These are phyloP conservation scores for Cassiopea xamachana DNA, from an alignment of 30 jellyfish, hydroid and myxozoan species.

Conservation along the genomic window DNA sequence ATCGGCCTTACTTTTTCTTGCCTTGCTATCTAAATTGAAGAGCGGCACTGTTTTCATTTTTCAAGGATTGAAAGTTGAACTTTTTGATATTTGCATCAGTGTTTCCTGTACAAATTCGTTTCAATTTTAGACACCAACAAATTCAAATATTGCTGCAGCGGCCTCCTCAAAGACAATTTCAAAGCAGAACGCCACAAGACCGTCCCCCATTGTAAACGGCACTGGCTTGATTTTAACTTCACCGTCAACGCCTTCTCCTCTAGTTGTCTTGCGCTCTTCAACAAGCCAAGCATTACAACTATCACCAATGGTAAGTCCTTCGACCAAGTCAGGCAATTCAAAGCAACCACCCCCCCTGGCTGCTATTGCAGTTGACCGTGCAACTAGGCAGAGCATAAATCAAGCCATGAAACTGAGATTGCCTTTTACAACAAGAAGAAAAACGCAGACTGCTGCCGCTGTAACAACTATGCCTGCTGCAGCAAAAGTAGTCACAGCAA, in stretches of 20 bases:
- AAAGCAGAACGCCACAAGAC: not conserved
- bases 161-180: not conserved
- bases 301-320: not conserved
- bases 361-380: conserved; percentile 27
- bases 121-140: not conserved
- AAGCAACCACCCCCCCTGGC: not conserved
- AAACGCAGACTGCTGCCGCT: conserved; percentile 11
- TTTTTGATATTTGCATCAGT: not conserved
- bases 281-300: not conserved
- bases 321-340: not conserved
- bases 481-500: not conserved
- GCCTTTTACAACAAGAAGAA: conserved; percentile 34
- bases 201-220: not conserved
- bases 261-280: not conserved
- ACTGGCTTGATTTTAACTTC: not conserved
- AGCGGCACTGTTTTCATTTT: too few species aligned
- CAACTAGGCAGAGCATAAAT: conserved; percentile 70
- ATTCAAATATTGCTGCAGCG: not conserved
- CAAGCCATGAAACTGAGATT: conserved; percentile 69
- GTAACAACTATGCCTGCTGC: not conserved
- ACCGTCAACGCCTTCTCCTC: not conserved
- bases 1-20: too few species aligned
- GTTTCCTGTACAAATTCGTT: not conserved
- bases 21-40: too few species aligned
- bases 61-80: too few species aligned